phyloP scores from a whole-genome alignment of 2,113 vertebrate species.

The Periophthalmus modestus region DNA sequence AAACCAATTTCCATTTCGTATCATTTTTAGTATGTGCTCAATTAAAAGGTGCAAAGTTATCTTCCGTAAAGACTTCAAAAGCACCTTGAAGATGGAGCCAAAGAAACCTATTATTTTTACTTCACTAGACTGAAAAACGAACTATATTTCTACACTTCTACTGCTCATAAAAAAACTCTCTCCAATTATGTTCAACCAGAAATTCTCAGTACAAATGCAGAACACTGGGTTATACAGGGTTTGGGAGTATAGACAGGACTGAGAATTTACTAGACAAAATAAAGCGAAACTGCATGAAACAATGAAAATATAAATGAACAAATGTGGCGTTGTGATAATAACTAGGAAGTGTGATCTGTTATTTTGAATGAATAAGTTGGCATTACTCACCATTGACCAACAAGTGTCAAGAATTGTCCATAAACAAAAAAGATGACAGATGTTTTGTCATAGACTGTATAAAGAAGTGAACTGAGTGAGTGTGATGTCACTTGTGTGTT shows the following conservation, averaged over 20 bases:
- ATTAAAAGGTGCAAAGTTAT: slow-evolving; percentile 8
- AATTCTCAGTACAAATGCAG: slow-evolving; percentile 25
- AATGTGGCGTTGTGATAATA: too few relatives aligned
- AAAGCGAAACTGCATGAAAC: neutral
- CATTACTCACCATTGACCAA: too few relatives aligned
- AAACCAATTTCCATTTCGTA: slow-evolving; percentile 6
- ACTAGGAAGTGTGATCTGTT: too few relatives aligned
- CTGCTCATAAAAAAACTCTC: slow-evolving; percentile 4
- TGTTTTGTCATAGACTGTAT: too few relatives aligned
- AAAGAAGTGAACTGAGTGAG: too few relatives aligned
- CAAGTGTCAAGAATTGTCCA: too few relatives aligned
- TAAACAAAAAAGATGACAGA: too few relatives aligned
- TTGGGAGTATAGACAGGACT: neutral
- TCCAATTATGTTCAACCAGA: slow-evolving; percentile 37
- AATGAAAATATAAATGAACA: too few relatives aligned
- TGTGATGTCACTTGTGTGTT: too few relatives aligned
- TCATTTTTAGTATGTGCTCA: slow-evolving; percentile 8
- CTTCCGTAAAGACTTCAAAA: neutral
- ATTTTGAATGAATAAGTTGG: too few relatives aligned
- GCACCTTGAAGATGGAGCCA: slow-evolving; percentile 6
- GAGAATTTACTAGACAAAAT: neutral
- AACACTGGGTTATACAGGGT: slow-evolving; percentile 22
- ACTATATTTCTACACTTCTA: slow-evolving; percentile 16
- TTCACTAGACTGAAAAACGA: slow-evolving; percentile 15
- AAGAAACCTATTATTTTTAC: slow-evolving; percentile 13